A percentile compares a stretch with the other conserved stretches of the same genome.
Evolutionary conservation across 2,888 invertebrate genomes (phyloP).

Genomic region (Latrodectus hesperus): DNA sequence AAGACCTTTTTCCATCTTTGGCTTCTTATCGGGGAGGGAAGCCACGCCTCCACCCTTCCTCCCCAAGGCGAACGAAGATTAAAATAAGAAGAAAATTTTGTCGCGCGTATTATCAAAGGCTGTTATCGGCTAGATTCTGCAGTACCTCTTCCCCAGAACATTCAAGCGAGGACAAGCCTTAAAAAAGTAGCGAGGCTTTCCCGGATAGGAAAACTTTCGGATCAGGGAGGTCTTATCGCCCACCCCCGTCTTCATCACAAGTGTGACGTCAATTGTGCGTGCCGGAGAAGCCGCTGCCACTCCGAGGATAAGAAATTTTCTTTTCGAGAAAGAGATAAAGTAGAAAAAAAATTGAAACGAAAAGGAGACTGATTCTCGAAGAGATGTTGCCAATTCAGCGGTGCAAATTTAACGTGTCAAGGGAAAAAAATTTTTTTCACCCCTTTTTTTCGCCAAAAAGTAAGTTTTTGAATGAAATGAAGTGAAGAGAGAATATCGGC

Average conservation of each 20-base stretch:
- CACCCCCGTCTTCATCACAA: background rate
- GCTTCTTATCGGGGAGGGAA: background rate
- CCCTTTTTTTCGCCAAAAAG: background rate
- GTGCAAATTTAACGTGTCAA: constrained; percentile 6
- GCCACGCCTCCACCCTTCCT: background rate
- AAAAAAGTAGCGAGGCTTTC: background rate
- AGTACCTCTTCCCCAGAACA: background rate
- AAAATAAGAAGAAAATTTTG: constrained; percentile 11
- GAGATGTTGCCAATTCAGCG: constrained; percentile 36
- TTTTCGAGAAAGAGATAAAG: background rate
- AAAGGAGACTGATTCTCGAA: background rate
- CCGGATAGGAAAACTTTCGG: background rate
- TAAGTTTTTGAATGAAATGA: background rate
- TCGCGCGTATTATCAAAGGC: constrained; percentile 13
- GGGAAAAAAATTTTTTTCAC: constrained; percentile 18
- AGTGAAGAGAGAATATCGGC: constrained; percentile 1
- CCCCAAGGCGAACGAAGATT: background rate
- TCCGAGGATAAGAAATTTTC: constrained; percentile 26
- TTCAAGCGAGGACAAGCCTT: background rate
- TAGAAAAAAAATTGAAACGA: background rate
- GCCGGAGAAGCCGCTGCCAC: constrained; percentile 32
- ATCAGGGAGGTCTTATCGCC: constrained; percentile 29
- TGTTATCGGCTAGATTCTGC: constrained; percentile 18
- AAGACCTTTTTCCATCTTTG: too few species aligned
- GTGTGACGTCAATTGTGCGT: constrained; percentile 49